Evolutionary conservation across 2,888 invertebrate genomes (phyloP).

Genomic region (Metellina segmentata): DNA sequence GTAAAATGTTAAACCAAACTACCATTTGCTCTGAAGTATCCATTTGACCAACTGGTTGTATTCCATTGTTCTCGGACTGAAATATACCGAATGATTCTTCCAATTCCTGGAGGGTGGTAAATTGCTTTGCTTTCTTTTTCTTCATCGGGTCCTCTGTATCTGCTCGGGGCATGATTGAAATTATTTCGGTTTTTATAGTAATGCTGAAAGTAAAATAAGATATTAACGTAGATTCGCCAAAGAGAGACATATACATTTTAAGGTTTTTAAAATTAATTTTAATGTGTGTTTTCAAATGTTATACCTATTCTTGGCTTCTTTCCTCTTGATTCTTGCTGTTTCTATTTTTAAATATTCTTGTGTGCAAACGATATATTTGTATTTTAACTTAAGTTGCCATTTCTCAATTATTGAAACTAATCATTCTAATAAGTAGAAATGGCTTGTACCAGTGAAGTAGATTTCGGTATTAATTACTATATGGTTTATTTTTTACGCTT

Average conservation of each 20-base stretch:
- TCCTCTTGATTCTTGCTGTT: neutral
- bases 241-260: neutral
- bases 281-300: too few species aligned
- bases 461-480: too few species aligned
- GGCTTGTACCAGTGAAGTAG: too few species aligned
- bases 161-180: slow-evolving; percentile 7
- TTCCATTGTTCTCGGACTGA: neutral
- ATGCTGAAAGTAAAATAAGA: neutral
- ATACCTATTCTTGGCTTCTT: neutral
- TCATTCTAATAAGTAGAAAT: too few species aligned
- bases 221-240: neutral
- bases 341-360: neutral
- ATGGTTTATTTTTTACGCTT: too few species aligned
- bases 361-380: neutral
- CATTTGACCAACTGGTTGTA: neutral
- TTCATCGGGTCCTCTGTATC: slow-evolving; percentile 3
- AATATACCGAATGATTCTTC: neutral
- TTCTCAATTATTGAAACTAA: neutral
- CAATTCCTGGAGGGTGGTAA: neutral
- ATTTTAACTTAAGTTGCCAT: neutral
- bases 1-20: neutral
- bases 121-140: neutral
- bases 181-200: neutral
- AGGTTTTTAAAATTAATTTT: too few species aligned
- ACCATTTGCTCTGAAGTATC: neutral